phyloP scores from a whole-genome alignment of 2,797 vertebrate genomes.

The Anguilla obscura region DNA sequence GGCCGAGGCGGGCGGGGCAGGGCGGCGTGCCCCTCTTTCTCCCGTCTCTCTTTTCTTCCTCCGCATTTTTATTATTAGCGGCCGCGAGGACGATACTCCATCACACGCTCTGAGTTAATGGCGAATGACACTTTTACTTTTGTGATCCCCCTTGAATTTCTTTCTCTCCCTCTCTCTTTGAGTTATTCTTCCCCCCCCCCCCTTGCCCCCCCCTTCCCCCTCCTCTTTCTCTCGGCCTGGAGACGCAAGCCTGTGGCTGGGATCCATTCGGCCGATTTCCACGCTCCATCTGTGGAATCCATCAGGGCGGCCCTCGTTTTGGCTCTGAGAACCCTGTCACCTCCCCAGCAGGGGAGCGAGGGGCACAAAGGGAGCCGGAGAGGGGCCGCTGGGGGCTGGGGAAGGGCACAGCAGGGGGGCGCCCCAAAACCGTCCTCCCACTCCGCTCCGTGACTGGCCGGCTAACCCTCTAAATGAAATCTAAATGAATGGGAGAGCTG shows the following conservation, averaged over 20 bases:
- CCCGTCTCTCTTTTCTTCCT: constrained; percentile 32
- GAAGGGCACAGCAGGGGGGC: constrained; percentile 79
- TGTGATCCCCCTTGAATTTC: constrained; percentile 88
- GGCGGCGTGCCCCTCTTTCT: constrained; percentile 53
- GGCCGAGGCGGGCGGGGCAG: constrained; percentile 61
- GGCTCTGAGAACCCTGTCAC: constrained; percentile 92
- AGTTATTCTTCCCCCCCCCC: constrained; percentile 57
- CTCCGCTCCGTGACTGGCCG: constrained; percentile 26
- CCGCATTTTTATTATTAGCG: constrained; percentile 67
- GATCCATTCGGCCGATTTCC: constrained; percentile 95
- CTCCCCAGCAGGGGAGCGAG: constrained; percentile 91
- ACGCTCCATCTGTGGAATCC: constrained; percentile 99
- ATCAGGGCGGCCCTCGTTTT: constrained; percentile 86
- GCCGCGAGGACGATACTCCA: constrained; percentile 74
- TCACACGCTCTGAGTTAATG: constrained; percentile 82
- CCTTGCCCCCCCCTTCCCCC: constrained; percentile 40
- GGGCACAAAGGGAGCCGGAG: constrained; percentile 78
- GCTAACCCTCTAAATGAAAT: constrained; percentile 50
- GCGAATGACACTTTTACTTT: constrained; percentile 95
- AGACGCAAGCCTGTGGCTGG: constrained; percentile 79
- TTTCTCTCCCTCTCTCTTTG: constrained; percentile 52
- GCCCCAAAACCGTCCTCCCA: constrained; percentile 61
- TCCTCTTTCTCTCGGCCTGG: constrained; percentile 48
- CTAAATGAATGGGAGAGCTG: neutral
- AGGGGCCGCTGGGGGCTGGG: constrained; percentile 70